Percentiles rank a stretch among this genome's conserved stretches.
Evolutionary conservation across 2,888 invertebrate genomes (phyloP).

Genomic region (Acrobasis consociella): DNA sequence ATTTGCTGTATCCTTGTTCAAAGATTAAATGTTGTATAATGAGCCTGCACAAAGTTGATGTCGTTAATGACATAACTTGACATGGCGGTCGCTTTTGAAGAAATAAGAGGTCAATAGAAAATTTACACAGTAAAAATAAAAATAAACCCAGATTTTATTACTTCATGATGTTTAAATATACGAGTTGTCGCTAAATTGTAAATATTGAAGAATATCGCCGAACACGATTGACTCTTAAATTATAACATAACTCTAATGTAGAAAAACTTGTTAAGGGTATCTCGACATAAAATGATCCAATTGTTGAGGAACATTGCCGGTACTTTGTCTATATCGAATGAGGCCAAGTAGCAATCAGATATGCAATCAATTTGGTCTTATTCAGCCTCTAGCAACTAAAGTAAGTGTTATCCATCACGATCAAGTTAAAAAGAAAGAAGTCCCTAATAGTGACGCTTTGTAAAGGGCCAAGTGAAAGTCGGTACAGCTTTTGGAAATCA

Average conservation of each 20-base stretch:
- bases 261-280: no score
- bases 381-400: conserved; percentile 13
- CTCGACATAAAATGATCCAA: neutral
- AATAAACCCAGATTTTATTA: no score
- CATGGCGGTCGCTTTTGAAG: neutral
- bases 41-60: no score
- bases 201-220: no score
- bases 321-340: conserved; percentile 6
- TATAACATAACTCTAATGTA: no score
- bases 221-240: no score
- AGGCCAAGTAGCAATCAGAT: conserved; percentile 24
- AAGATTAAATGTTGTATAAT: neutral
- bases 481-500: conserved; percentile 65
- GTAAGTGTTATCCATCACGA: conserved; percentile 24
- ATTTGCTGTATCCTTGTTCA: neutral
- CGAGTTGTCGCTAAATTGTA: no score
- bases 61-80: no score
- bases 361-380: conserved; percentile 21
- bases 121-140: no score
- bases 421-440: conserved; percentile 28
- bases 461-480: conserved; percentile 77
- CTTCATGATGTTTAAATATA: no score
- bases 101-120: no score
- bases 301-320: conserved; percentile 15
- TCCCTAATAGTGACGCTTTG: conserved; percentile 45